Percentiles rank a stretch among this genome's conserved stretches.
Conservation (phyloP, 2,113 vertebrate species). For the Sceloporus undulatus region DNA sequence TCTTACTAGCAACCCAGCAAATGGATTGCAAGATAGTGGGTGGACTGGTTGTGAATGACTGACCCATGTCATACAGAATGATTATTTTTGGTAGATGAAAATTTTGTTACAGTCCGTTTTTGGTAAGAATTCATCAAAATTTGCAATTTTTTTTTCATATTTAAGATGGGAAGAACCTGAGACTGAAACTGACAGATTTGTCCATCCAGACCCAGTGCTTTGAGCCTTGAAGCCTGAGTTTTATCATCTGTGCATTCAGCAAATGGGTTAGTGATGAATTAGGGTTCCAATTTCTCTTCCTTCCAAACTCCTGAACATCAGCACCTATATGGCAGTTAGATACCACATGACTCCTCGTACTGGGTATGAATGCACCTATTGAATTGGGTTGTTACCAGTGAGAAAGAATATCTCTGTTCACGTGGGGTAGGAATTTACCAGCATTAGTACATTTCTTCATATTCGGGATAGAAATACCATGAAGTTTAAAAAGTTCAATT, state of each 20-base stretch:
- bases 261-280: no score
- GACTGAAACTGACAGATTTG: not conserved
- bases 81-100: not conserved
- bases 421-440: no score
- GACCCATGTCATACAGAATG: not conserved
- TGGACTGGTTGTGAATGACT: not conserved
- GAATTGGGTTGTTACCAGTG: no score
- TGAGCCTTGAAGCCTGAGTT: not conserved
- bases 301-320: no score
- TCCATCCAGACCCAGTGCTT: not conserved
- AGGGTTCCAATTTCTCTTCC: no score
- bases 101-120: not conserved
- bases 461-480: no score
- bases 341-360: no score
- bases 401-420: no score
- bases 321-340: no score
- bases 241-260: not conserved
- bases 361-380: no score
- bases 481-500: no score
- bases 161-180: not conserved
- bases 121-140: not conserved
- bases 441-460: no score
- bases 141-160: not conserved
- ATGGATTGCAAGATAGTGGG: not conserved
- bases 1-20: not conserved